Percentiles rank a stretch among this genome's conserved stretches.
Conservation (phyloP, 2,888 invertebrate species). For the Brenthis hecate region DNA sequence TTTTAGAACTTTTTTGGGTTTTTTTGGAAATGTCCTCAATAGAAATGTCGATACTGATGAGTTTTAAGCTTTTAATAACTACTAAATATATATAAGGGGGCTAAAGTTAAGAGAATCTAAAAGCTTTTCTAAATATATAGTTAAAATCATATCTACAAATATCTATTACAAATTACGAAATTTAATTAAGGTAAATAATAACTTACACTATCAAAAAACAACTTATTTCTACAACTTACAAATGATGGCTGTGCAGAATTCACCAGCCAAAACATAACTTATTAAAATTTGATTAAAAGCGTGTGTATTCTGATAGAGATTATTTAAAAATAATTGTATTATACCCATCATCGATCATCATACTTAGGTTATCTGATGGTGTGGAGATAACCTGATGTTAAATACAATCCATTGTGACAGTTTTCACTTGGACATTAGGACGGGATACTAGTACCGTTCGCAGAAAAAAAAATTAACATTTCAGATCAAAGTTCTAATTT, state of each 20-base stretch:
- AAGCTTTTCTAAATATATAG: no score
- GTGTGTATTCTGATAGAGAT: slow-evolving; percentile 24
- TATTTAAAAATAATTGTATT: slow-evolving; percentile 38
- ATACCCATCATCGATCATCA: slow-evolving; percentile 65
- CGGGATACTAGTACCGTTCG: slow-evolving; percentile 49
- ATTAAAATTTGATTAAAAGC: slow-evolving; percentile 1
- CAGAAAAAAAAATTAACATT: slow-evolving; percentile 34
- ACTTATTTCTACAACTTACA: background rate
- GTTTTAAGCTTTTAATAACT: no score
- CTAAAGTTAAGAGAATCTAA: no score
- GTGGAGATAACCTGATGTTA: slow-evolving; percentile 64
- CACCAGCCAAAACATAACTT: background rate
- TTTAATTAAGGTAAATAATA: no score
- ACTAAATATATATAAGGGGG: no score
- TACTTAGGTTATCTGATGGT: slow-evolving; percentile 60
- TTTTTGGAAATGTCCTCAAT: no score
- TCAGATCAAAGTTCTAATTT: no score
- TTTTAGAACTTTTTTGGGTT: background rate
- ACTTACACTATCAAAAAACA: no score
- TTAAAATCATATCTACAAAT: no score
- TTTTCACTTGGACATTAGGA: slow-evolving; percentile 65
- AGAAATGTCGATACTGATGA: no score
- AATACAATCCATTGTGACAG: slow-evolving; percentile 74
- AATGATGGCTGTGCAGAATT: background rate
- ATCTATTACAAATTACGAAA: no score